Conservation (phyloP, 2,888 invertebrate species). For the Coecobrya sp. region DNA sequence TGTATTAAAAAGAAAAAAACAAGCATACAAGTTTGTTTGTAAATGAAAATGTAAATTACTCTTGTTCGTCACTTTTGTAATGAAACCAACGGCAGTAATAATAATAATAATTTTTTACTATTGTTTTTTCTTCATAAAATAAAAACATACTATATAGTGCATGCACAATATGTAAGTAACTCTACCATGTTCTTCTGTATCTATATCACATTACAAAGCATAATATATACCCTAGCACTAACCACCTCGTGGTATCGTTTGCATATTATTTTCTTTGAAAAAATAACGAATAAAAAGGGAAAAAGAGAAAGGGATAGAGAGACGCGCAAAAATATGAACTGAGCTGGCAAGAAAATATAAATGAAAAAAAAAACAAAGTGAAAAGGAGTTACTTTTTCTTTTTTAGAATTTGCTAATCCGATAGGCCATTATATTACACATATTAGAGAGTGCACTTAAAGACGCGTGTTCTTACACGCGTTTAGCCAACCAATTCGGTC, state of each 20-base stretch:
- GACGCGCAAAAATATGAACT: slow-evolving; percentile 44
- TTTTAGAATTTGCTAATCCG: slow-evolving; percentile 15
- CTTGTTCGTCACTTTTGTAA: neutral
- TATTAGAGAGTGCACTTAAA: slow-evolving; percentile 20
- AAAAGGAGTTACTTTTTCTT: slow-evolving; percentile 49
- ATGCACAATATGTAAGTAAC: neutral
- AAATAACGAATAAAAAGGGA: slow-evolving; percentile 32
- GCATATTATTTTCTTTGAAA: slow-evolving; percentile 2
- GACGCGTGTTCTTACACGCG: slow-evolving; percentile 37
- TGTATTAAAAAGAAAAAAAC: slow-evolving; percentile 7
- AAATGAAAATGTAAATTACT: slow-evolving; percentile 66
- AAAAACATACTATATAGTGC: neutral
- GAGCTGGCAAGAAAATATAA: slow-evolving; percentile 23
- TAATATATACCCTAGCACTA: neutral
- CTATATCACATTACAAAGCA: slow-evolving; percentile 2
- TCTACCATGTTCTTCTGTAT: neutral
- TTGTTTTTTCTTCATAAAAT: no score
- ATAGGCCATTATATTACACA: slow-evolving; percentile 44
- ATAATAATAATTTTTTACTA: neutral
- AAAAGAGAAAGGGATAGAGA: slow-evolving; percentile 23
- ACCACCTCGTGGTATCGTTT: neutral
- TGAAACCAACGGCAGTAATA: slow-evolving; percentile 67
- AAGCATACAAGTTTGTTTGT: neutral
- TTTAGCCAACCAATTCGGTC: neutral
- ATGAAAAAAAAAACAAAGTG: slow-evolving; percentile 2